Percentiles rank a stretch among this genome's conserved stretches.
phyloP scores from a whole-genome alignment of 1,140 invertebrate species.

The Eumaeus atala region DNA sequence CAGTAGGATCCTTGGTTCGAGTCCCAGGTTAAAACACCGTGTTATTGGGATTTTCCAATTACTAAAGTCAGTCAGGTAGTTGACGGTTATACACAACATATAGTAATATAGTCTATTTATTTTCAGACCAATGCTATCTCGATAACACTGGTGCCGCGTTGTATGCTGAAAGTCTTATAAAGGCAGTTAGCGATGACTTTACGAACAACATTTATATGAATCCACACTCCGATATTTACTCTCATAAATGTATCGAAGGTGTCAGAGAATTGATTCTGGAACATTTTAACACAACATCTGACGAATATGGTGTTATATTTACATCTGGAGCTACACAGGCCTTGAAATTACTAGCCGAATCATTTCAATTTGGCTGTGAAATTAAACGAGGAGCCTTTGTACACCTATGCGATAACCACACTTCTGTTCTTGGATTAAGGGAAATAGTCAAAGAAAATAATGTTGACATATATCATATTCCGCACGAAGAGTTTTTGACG shows the following conservation, averaged over 20 bases:
- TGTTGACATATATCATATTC: slow-evolving; percentile 1
- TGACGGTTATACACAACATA: no score
- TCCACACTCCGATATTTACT: slow-evolving; percentile 12
- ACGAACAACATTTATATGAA: slow-evolving; percentile 14
- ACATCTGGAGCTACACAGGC: slow-evolving; percentile 14
- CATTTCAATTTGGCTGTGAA: slow-evolving; percentile 6
- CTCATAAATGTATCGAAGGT: slow-evolving; percentile 8
- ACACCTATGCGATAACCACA: slow-evolving; percentile 7
- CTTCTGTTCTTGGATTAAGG: slow-evolving; percentile 12
- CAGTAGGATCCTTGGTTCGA: no score
- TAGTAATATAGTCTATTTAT: not conserved
- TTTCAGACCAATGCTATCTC: slow-evolving; percentile 12
- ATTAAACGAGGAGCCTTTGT: slow-evolving; percentile 8
- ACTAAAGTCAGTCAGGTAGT: no score
- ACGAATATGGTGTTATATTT: slow-evolving; percentile 10
- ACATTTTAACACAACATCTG: slow-evolving; percentile 9
- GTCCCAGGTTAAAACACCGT: no score
- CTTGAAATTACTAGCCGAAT: slow-evolving; percentile 8
- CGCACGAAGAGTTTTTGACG: slow-evolving; percentile 3
- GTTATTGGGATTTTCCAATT: no score
- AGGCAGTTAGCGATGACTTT: slow-evolving; percentile 1
- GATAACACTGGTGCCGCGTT: slow-evolving; percentile 13
- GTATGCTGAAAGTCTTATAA: slow-evolving; percentile 10
- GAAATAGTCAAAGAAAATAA: slow-evolving; percentile 3
- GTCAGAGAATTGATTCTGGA: slow-evolving; percentile 1